phyloP scores from a whole-genome alignment of 2,797 vertebrate species.

The Phrynocephalus forsythii region DNA sequence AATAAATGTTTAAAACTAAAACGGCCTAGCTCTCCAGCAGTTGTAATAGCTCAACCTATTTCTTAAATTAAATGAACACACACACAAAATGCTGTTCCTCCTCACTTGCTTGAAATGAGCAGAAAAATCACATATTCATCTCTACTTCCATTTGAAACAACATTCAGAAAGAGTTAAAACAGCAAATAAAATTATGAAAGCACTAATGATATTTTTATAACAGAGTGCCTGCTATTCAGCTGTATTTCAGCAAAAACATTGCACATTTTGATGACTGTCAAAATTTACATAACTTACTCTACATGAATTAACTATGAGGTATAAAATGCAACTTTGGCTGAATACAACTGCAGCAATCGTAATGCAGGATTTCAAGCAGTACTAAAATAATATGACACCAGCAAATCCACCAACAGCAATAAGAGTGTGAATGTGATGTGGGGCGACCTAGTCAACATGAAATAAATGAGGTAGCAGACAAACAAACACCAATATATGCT shows the following conservation, averaged over 20 bases:
- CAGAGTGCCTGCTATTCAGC: constrained; percentile 70
- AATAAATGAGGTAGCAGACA: constrained; percentile 44
- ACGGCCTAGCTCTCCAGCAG: neutral
- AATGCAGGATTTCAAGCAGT: constrained; percentile 68
- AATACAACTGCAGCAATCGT: constrained; percentile 74
- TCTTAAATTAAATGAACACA: constrained; percentile 38
- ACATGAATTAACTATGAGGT: constrained; percentile 82
- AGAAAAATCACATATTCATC: constrained; percentile 48
- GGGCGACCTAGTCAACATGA: constrained; percentile 52
- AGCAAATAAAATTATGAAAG: constrained; percentile 75
- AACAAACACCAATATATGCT: constrained; percentile 34
- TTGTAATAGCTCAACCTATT: neutral
- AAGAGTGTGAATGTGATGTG: constrained; percentile 55
- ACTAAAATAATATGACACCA: constrained; percentile 65
- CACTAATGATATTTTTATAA: constrained; percentile 75
- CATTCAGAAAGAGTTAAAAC: constrained; percentile 75
- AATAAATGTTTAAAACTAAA: constrained; percentile 36
- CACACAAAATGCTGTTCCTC: constrained; percentile 47
- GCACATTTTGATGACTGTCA: constrained; percentile 81
- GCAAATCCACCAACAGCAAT: constrained; percentile 61
- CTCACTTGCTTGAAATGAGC: constrained; percentile 51
- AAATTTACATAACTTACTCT: constrained; percentile 82
- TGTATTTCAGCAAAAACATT: constrained; percentile 77
- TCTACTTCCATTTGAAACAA: constrained; percentile 51
- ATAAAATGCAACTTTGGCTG: constrained; percentile 81